Evolutionary conservation across 2,888 invertebrate species (phyloP).

Genomic region (Smittia sp.): DNA sequence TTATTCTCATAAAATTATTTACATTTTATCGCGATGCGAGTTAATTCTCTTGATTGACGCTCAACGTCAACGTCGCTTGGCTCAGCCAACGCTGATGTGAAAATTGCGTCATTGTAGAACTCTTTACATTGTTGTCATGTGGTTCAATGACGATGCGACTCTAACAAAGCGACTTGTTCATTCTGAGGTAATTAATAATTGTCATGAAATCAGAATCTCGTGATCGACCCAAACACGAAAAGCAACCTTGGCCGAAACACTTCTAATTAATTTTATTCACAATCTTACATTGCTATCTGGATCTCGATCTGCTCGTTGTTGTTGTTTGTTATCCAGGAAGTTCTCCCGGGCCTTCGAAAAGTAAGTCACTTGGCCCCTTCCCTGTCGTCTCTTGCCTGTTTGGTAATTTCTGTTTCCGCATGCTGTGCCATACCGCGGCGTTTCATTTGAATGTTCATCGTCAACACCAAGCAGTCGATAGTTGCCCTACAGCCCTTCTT

Average conservation of each 20-base stretch:
- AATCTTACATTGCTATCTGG: not conserved
- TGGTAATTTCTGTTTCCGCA: conserved; percentile 38
- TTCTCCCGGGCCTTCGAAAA: not conserved
- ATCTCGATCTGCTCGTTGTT: not conserved
- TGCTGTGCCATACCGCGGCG: conserved; percentile 6
- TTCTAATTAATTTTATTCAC: not conserved
- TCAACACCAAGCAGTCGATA: not conserved
- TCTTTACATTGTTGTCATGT: conserved; percentile 25
- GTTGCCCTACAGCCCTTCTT: conserved; percentile 20
- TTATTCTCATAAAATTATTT: not conserved
- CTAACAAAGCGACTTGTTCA: conserved; percentile 34
- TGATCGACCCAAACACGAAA: not conserved
- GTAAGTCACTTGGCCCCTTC: not conserved
- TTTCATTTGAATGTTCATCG: not conserved
- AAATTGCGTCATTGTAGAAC: conserved; percentile 1
- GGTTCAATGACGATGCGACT: conserved; percentile 26
- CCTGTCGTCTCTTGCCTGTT: not conserved
- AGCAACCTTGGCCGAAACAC: too few species aligned
- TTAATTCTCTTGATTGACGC: not conserved
- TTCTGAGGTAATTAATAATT: conserved; percentile 36
- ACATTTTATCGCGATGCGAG: conserved; percentile 5
- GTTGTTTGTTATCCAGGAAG: not conserved
- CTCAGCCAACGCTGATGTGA: not conserved
- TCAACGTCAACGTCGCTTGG: not conserved
- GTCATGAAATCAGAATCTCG: conserved; percentile 6